phyloP scores from a whole-genome alignment of 2,797 vertebrate genomes.

The Helicolenus hilgendorfi region DNA sequence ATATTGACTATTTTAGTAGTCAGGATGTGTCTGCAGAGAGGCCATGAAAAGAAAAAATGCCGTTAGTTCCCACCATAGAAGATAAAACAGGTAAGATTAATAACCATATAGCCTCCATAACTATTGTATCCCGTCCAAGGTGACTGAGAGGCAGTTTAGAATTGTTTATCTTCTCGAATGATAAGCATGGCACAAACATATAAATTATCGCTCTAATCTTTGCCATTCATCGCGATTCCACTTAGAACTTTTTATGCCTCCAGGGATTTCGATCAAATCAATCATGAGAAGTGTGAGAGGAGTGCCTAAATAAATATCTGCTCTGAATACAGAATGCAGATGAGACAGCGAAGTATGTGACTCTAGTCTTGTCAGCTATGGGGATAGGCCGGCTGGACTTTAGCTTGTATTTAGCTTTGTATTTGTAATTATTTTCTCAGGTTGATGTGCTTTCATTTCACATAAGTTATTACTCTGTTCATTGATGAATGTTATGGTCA shows the following conservation, averaged over 20 bases:
- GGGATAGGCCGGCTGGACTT: background rate
- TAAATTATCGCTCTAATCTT: background rate
- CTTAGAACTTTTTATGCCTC: background rate
- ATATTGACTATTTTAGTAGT: background rate
- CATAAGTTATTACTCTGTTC: background rate
- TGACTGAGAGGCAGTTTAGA: background rate
- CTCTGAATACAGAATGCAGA: background rate
- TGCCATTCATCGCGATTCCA: background rate
- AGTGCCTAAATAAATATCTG: background rate
- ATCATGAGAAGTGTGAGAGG: background rate
- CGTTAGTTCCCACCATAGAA: background rate
- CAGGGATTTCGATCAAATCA: background rate
- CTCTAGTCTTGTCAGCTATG: background rate
- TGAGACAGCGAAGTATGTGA: background rate
- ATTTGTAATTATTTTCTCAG: too few relatives aligned
- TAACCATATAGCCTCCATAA: background rate
- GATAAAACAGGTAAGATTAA: background rate
- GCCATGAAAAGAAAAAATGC: background rate
- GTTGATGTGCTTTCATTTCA: background rate
- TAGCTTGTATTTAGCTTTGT: background rate
- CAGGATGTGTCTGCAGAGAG: background rate
- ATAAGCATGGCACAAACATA: constrained; percentile 3
- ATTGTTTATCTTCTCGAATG: constrained; percentile 10
- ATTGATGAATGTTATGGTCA: background rate
- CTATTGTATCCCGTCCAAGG: background rate